phyloP scores from a whole-genome alignment of 2,888 invertebrate genomes.

The Stenchaetothrips biformis region DNA sequence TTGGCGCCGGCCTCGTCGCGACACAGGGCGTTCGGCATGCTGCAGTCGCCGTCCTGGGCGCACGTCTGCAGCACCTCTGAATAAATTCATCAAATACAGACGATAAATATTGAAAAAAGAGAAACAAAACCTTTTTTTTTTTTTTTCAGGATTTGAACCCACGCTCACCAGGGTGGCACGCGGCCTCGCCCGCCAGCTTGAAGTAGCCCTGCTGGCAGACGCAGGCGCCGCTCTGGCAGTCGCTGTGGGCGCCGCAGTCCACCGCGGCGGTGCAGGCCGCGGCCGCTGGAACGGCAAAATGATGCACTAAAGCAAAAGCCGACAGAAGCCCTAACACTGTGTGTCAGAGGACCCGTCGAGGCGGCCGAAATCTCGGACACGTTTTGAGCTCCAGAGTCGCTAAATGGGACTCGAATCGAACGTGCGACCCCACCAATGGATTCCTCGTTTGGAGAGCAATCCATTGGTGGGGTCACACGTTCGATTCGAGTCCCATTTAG shows the following conservation, averaged over 20 bases:
- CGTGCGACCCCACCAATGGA: too few species aligned
- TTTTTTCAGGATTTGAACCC: neutral
- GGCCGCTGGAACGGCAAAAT: conserved; percentile 28
- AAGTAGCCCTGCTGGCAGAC: conserved; percentile 39
- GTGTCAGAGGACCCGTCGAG: too few species aligned
- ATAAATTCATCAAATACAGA: neutral
- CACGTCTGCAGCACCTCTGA: conserved; percentile 43
- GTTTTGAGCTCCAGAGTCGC: too few species aligned
- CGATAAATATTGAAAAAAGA: neutral
- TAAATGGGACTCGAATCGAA: too few species aligned
- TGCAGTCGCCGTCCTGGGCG: neutral
- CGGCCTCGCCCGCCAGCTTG: conserved; percentile 27
- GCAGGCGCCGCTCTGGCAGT: conserved; percentile 39
- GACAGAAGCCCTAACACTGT: too few species aligned
- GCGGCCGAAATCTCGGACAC: too few species aligned
- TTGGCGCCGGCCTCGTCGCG: conserved; percentile 33
- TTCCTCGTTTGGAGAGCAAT: too few species aligned
- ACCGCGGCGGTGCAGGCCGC: conserved; percentile 35
- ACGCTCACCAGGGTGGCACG: conserved; percentile 41
- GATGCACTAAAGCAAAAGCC: too few species aligned
- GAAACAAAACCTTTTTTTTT: conserved; percentile 23
- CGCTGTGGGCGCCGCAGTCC: conserved; percentile 39
- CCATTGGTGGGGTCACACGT: too few species aligned
- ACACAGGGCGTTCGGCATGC: conserved; percentile 39
- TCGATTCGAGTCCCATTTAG: too few species aligned